These are phyloP conservation scores for Spongilla lacustris DNA, from an alignment of 37 sponge, comb jelly and placozoan genomes.

Conservation along the genomic window DNA sequence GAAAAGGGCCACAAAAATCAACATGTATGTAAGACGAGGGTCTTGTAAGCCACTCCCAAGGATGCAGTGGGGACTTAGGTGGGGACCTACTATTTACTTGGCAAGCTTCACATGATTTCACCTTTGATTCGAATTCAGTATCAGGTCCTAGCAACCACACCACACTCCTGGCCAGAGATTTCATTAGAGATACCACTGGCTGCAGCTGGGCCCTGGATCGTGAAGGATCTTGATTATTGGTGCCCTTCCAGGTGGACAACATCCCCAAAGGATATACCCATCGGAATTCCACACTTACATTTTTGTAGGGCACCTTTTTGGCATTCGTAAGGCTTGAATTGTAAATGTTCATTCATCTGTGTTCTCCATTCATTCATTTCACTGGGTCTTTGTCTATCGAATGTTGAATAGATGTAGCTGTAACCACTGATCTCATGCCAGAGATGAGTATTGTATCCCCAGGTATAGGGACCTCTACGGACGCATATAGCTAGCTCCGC, in stretches of 20 bases:
- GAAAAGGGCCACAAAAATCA: slow-evolving; percentile 26
- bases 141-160: slow-evolving; percentile 61
- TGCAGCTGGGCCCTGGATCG: slow-evolving; percentile 13
- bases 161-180: slow-evolving; percentile 14
- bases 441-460: slow-evolving; percentile 21
- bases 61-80: slow-evolving; percentile 21
- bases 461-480: slow-evolving; percentile 4
- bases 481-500: slow-evolving; percentile 14
- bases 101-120: neutral
- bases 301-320: neutral
- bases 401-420: neutral
- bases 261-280: slow-evolving; percentile 30
- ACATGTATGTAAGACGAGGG: slow-evolving; percentile 34
- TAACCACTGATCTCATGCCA: too few relatives aligned
- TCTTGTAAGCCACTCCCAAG: slow-evolving; percentile 32
- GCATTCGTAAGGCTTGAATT: slow-evolving; percentile 5
- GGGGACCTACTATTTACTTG: slow-evolving; percentile 12
- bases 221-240: too few relatives aligned
- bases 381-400: slow-evolving; percentile 38
- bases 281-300: neutral
- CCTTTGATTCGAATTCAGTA: neutral
- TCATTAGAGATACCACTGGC: slow-evolving; percentile 20
- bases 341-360: neutral
- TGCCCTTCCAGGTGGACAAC: neutral
- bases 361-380: neutral